Evolutionary conservation across 2,888 invertebrate genomes (phyloP).

Genomic region (Pantelozetes paolii): DNA sequence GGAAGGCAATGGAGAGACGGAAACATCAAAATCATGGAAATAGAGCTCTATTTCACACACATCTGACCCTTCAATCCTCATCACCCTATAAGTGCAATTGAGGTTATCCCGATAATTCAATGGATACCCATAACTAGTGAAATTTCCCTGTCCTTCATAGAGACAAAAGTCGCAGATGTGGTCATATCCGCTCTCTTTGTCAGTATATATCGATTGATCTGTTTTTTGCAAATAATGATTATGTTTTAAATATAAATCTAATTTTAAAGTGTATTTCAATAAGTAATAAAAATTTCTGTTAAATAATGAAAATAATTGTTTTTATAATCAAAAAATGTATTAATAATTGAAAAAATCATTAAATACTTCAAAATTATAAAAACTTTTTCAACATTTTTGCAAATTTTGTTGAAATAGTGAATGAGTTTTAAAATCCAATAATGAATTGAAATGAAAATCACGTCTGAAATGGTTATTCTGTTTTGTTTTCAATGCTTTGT

Average conservation of each 20-base stretch:
- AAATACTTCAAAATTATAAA: not conserved
- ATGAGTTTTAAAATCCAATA: not conserved
- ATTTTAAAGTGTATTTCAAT: too few relatives aligned
- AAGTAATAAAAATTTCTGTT: too few relatives aligned
- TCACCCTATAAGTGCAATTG: constrained; percentile 47
- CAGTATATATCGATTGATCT: constrained; percentile 11
- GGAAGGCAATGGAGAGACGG: constrained; percentile 26
- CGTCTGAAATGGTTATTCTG: not conserved
- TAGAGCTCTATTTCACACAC: constrained; percentile 47
- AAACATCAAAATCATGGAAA: constrained; percentile 47
- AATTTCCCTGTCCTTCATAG: constrained; percentile 46
- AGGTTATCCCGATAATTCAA: constrained; percentile 44
- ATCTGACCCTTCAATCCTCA: constrained; percentile 44
- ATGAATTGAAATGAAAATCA: constrained; percentile 3
- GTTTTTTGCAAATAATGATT: not conserved
- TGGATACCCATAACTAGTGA: constrained; percentile 48
- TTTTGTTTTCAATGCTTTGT: not conserved
- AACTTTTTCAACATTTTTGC: not conserved
- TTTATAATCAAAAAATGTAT: not conserved
- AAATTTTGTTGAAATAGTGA: not conserved
- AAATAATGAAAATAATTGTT: too few relatives aligned
- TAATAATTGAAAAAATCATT: not conserved
- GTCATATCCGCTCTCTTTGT: not conserved
- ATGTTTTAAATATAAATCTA: too few relatives aligned
- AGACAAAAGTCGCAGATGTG: constrained; percentile 46